These are phyloP conservation scores for Odontesthes bonariensis DNA, from an alignment of 2,113 vertebrate genomes.

Conservation along the genomic window DNA sequence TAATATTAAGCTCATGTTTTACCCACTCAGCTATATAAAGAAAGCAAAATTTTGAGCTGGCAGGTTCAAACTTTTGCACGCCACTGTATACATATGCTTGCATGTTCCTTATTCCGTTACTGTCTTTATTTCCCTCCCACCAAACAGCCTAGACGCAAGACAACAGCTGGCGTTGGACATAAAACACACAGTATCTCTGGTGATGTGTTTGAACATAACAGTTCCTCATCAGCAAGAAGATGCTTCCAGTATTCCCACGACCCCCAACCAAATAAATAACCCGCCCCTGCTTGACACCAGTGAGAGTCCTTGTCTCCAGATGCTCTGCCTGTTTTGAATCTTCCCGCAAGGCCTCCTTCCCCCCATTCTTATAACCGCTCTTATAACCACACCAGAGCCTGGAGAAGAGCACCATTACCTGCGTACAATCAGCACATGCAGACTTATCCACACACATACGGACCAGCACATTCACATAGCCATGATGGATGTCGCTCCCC, in stretches of 20 bases:
- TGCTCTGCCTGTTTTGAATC: conserved; percentile 35
- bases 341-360: conserved; percentile 16
- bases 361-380: conserved; percentile 24
- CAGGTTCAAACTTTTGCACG: neutral
- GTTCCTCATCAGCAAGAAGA: conserved; percentile 45
- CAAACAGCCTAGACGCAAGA: neutral
- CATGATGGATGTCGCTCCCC: conserved; percentile 62
- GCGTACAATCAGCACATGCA: conserved; percentile 45
- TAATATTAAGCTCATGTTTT: too few species aligned
- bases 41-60: neutral
- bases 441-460: conserved; percentile 21
- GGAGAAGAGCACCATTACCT: conserved; percentile 47
- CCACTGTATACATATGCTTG: neutral
- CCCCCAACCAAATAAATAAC: conserved; percentile 60
- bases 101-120: neutral
- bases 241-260: conserved; percentile 62
- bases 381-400: conserved; percentile 40
- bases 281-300: conserved; percentile 48
- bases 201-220: conserved; percentile 31
- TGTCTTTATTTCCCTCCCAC: neutral
- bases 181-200: conserved; percentile 11
- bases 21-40: too few species aligned
- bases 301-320: conserved; percentile 62
- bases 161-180: conserved; percentile 16
- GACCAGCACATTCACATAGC: neutral